These are phyloP conservation scores for Tetragonisca angustula DNA, from an alignment of 2,888 invertebrate genomes.

Conservation along the genomic window DNA sequence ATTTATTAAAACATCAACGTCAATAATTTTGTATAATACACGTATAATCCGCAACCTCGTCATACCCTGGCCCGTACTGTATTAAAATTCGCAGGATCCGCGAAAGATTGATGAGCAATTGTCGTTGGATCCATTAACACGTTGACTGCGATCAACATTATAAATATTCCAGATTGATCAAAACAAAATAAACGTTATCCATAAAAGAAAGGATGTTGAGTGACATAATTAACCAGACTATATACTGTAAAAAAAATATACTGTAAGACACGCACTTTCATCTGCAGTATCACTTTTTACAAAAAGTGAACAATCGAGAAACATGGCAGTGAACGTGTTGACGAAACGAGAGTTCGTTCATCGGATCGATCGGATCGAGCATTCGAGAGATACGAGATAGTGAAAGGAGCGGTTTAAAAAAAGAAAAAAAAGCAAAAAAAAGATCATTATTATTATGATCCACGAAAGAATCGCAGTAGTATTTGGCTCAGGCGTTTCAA, in stretches of 20 bases:
- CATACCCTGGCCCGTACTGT: not conserved
- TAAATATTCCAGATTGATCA: no score
- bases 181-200: no score
- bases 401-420: not conserved
- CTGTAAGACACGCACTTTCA: no score
- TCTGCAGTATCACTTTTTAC: no score
- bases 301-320: no score
- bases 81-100: not conserved
- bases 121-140: not conserved
- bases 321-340: no score
- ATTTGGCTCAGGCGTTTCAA: not conserved
- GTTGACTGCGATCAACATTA: not conserved
- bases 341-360: not conserved
- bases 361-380: not conserved
- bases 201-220: no score
- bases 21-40: not conserved
- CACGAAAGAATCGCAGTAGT: not conserved
- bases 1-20: not conserved
- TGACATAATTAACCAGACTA: no score
- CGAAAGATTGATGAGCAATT: slow-evolving; percentile 16
- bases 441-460: not conserved
- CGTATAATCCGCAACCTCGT: no score
- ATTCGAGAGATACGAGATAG: not conserved
- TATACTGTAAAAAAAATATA: no score
- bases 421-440: not conserved